Percentiles rank a stretch among this genome's conserved stretches.
Conservation (phyloP, 1,140 invertebrate species). For the Zaprionus tsacasi region DNA sequence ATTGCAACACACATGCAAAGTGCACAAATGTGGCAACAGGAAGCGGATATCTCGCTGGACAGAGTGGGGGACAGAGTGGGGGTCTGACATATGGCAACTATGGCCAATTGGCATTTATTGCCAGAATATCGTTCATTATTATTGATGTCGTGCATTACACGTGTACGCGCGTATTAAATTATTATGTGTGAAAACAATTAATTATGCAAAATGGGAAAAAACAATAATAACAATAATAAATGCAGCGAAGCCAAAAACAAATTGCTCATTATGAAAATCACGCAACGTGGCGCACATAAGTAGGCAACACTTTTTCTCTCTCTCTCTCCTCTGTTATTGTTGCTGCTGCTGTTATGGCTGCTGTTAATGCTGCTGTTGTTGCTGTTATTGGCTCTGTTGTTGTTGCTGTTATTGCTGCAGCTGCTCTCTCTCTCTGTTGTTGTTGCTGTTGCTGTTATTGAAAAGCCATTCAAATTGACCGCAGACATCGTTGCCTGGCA, state of each 20-base stretch:
- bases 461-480: constrained; percentile 73
- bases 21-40: constrained; percentile 63
- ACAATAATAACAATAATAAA: constrained; percentile 51
- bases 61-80: constrained; percentile 9
- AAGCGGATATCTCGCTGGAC: constrained; percentile 15
- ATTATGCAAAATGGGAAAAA: constrained; percentile 66
- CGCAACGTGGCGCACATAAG: constrained; percentile 53
- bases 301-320: constrained; percentile 55
- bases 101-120: constrained; percentile 47
- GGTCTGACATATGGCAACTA: constrained; percentile 59
- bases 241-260: constrained; percentile 36
- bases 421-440: not conserved
- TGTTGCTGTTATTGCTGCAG: not conserved
- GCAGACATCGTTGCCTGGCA: constrained; percentile 30
- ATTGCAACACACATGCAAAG: constrained; percentile 72
- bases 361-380: not conserved
- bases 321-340: not conserved
- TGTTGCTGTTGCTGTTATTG: constrained; percentile 55
- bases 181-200: constrained; percentile 84
- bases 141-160: constrained; percentile 74
- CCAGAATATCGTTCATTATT: constrained; percentile 62
- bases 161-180: constrained; percentile 77
- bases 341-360: not conserved
- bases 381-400: not conserved
- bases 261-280: constrained; percentile 76